These are phyloP conservation scores for Podotricha telesiphe DNA, from an alignment of 2,888 invertebrate genomes.

Conservation along the genomic window DNA sequence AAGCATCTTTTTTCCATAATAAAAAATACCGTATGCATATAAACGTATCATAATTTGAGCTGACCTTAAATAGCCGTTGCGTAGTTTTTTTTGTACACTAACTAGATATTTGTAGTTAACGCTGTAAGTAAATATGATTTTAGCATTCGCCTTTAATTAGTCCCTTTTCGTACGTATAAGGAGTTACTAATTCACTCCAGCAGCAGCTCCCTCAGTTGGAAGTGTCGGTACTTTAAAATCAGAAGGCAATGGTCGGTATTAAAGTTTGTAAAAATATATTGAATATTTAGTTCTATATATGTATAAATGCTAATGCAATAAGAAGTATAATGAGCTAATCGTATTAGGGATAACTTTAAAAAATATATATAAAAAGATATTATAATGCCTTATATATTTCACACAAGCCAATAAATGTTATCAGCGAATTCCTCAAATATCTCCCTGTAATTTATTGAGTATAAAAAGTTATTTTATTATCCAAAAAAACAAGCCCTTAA, in stretches of 20 bases:
- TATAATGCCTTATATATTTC: too few species aligned
- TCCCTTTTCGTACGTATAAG: slow-evolving; percentile 44
- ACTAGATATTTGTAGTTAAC: slow-evolving; percentile 38
- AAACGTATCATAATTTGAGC: slow-evolving; percentile 30
- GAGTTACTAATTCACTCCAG: slow-evolving; percentile 46
- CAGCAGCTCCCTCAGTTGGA: slow-evolving; percentile 8
- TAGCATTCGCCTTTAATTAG: slow-evolving; percentile 50
- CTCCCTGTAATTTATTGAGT: not conserved
- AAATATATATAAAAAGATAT: not conserved
- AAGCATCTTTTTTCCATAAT: slow-evolving; percentile 15
- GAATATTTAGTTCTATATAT: slow-evolving; percentile 5
- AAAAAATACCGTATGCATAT: slow-evolving; percentile 17
- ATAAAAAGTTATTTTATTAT: not conserved
- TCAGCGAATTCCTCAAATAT: not conserved
- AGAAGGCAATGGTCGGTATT: not conserved
- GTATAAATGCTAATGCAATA: not conserved
- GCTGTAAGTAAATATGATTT: slow-evolving; percentile 45
- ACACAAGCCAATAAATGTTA: not conserved
- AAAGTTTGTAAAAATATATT: not conserved
- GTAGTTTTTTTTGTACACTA: slow-evolving; percentile 41
- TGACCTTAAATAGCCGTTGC: slow-evolving; percentile 42
- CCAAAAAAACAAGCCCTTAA: too few species aligned
- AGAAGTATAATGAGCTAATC: not conserved
- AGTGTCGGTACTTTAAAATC: not conserved
- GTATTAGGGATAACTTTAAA: not conserved